These are phyloP conservation scores for Stercorarius parasiticus DNA, from an alignment of 2,113 vertebrate genomes.

Conservation along the genomic window DNA sequence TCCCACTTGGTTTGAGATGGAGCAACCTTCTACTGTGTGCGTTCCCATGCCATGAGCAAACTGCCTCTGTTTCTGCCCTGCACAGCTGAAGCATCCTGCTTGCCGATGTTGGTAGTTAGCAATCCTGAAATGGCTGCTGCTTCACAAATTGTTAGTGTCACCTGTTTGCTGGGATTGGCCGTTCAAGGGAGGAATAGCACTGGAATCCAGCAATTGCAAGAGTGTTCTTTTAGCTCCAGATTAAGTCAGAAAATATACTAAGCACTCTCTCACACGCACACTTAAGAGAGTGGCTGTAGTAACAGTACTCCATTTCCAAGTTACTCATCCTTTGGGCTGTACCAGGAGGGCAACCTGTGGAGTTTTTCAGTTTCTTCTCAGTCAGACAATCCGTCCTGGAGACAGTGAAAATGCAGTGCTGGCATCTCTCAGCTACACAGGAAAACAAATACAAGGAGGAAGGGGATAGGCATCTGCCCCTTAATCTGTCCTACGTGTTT, in stretches of 20 bases:
- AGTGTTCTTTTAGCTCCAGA: background rate
- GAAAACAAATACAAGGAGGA: background rate
- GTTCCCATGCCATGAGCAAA: background rate
- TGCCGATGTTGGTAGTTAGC: fast-evolving
- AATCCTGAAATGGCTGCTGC: background rate
- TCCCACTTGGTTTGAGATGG: background rate
- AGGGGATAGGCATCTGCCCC: background rate
- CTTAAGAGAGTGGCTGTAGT: background rate
- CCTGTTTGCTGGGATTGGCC: background rate
- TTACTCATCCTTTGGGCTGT: background rate
- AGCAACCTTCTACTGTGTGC: background rate
- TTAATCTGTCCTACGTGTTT: background rate
- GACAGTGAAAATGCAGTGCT: background rate
- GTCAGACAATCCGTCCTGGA: background rate
- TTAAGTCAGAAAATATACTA: background rate
- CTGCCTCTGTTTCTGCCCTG: background rate
- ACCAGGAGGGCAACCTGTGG: background rate
- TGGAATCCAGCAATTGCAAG: background rate
- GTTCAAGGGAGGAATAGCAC: background rate
- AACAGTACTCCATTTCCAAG: background rate
- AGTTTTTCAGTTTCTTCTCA: background rate
- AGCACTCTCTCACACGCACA: background rate
- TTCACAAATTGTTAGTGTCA: background rate
- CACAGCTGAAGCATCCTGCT: background rate
- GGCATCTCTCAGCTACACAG: background rate